Base-by-base conservation (phyloP, 2,888 invertebrate species). In the Nemapogon koenigi region DNA sequence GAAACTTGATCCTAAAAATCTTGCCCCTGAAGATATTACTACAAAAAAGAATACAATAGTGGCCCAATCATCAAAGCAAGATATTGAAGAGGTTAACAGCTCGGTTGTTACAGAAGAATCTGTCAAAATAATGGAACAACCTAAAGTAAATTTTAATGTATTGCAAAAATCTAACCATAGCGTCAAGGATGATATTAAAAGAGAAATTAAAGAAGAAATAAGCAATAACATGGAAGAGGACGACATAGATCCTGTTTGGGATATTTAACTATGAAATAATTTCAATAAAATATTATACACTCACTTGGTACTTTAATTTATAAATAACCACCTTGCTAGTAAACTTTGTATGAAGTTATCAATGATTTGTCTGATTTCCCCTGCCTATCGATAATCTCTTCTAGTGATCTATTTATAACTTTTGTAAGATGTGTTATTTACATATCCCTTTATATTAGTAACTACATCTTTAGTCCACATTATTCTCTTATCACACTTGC, bases 11-110 rank as follows among this genome's bases (percentile, higher is more conserved):
- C 42, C 51, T 0, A 45, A 50, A 16, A 48, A 51, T 2, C 42
- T 53, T 2, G 42, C 53, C 30, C 44, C 51, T 1, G 53, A 55
- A 2, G 55, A 55, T 15, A 43, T 58, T 26, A n/a, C n/a, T n/a
- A 46, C 53, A 15, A 37, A 43, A 3, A 51, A 52, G 39, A 33
- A 57, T 1, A 55, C 46, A 7, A 47, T 52, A 11, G 38, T 54
- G 8, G 38, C 50, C 2, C 49, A 50, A n/a, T 45, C 44, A 2
- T 38, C 46, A 0, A 47, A 39, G 13, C 25, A 33, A 33, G 19
- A 19, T 4, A 8, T 33, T 33, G 33, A 33, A 18, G 33, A 19
- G 3, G 33, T 33, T n/a, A 4, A 14, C 3, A 33, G 19, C n/a
- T 6, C 19, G 6, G 33, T 33, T 11, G 4, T 13, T 19, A 19